Percentiles rank a stretch among this genome's conserved stretches.
Conservation (phyloP, 1,140 invertebrate genomes). For the Tachypleus tridentatus region DNA sequence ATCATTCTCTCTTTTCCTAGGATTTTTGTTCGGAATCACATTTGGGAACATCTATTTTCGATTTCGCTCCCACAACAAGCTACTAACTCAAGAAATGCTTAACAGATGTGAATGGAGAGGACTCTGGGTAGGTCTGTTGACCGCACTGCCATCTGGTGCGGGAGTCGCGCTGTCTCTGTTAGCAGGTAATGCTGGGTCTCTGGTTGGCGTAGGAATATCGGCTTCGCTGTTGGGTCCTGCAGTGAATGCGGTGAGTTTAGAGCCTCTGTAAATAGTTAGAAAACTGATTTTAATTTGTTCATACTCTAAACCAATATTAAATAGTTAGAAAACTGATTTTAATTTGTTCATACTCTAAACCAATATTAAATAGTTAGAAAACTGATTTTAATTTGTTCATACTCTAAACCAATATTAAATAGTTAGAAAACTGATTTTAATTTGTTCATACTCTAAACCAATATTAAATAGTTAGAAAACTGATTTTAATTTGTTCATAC, state of each 20-base stretch:
- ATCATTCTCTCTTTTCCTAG: constrained; percentile 1
- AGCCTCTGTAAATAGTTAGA: too few species aligned
- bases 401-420: too few species aligned
- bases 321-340: too few species aligned
- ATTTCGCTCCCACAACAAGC: not conserved
- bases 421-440: too few species aligned
- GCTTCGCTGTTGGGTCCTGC: constrained; percentile 71
- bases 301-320: too few species aligned
- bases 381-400: too few species aligned
- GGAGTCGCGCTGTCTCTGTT: constrained; percentile 71
- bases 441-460: too few species aligned
- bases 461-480: too few species aligned
- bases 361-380: too few species aligned
- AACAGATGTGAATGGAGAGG: constrained; percentile 13
- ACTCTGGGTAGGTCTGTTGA: constrained; percentile 42
- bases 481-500: too few species aligned
- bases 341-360: too few species aligned
- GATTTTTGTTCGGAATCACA: constrained; percentile 11
- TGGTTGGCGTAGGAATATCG: constrained; percentile 79
- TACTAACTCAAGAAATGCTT: not conserved
- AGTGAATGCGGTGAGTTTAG: constrained; percentile 59
- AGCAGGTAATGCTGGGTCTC: constrained; percentile 65
- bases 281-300: too few species aligned
- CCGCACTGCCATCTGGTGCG: constrained; percentile 55
- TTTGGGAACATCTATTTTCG: constrained; percentile 2